A percentile compares a stretch with the other conserved stretches of the same genome.
phyloP scores from a whole-genome alignment of 2,113 vertebrate genomes.

The Anthoscopus minutus region DNA sequence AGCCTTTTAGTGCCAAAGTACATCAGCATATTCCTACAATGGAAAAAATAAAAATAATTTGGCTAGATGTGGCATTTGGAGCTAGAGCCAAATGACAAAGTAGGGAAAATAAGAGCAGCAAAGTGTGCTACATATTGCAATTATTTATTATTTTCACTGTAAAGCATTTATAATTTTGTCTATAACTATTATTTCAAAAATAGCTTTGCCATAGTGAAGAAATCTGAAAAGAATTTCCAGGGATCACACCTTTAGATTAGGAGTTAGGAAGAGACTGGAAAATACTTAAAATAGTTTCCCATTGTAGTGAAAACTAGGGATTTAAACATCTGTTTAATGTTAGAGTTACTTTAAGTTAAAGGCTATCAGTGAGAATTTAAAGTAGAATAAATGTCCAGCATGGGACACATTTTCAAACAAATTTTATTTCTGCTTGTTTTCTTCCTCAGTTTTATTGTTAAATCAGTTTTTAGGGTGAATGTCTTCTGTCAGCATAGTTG shows the following conservation, averaged over 20 bases:
- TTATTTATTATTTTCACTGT: neutral
- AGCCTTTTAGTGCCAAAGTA: neutral
- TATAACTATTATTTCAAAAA: neutral
- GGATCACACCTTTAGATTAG: fast-evolving
- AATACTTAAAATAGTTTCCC: neutral
- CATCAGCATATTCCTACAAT: fast-evolving
- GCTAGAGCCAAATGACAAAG: neutral
- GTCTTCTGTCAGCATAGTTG: neutral
- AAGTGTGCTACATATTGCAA: neutral
- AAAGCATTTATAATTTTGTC: neutral
- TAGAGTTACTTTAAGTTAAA: neutral
- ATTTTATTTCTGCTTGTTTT: neutral
- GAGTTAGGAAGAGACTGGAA: neutral
- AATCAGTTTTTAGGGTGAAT: neutral
- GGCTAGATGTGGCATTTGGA: neutral
- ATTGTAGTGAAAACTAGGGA: neutral
- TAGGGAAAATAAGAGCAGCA: neutral
- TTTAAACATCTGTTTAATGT: neutral
- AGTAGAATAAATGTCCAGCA: neutral
- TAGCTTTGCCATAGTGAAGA: neutral
- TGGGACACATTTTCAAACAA: neutral
- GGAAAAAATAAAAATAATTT: neutral
- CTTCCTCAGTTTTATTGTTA: neutral
- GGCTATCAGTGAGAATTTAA: neutral
- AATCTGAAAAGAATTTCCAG: neutral